Evolutionary conservation across 2,888 invertebrate species (phyloP).

Genomic region (Colletes collaris): DNA sequence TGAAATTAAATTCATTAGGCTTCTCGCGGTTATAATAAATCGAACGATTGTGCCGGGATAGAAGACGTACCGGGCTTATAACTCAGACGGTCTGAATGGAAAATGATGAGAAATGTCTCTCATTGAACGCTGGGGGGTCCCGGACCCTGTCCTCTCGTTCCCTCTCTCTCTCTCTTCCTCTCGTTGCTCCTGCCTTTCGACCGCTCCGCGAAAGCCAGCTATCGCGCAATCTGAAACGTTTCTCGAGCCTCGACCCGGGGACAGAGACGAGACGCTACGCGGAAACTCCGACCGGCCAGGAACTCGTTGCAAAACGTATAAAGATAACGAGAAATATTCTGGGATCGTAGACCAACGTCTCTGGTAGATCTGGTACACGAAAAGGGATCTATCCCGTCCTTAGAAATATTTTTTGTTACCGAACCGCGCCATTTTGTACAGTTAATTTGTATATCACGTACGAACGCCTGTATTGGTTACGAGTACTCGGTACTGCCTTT

Average conservation of each 20-base stretch:
- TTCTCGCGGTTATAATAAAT: constrained; percentile 81
- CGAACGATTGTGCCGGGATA: constrained; percentile 79
- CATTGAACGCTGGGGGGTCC: constrained; percentile 82
- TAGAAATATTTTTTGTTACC: too few species aligned
- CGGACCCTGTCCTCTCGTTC: constrained; percentile 40
- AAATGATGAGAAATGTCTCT: constrained; percentile 83
- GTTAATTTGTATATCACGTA: too few species aligned
- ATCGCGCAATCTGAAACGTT: constrained; percentile 77
- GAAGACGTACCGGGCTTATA: constrained; percentile 76
- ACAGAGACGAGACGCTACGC: background rate
- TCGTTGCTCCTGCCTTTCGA: background rate
- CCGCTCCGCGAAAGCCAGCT: constrained; percentile 65
- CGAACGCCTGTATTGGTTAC: too few species aligned
- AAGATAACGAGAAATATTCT: background rate
- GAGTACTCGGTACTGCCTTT: too few species aligned
- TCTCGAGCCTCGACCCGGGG: constrained; percentile 28
- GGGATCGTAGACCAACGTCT: background rate
- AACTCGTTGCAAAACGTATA: background rate
- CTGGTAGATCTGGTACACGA: too few species aligned
- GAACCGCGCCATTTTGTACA: too few species aligned
- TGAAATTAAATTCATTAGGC: constrained; percentile 82
- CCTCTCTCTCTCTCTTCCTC: background rate
- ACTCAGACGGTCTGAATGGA: constrained; percentile 81
- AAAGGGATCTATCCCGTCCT: too few species aligned
- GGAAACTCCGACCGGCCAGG: background rate